A percentile compares a stretch with the other conserved stretches of the same genome.
phyloP scores from a whole-genome alignment of 2,113 vertebrate species.

The Psittacus erithacus region DNA sequence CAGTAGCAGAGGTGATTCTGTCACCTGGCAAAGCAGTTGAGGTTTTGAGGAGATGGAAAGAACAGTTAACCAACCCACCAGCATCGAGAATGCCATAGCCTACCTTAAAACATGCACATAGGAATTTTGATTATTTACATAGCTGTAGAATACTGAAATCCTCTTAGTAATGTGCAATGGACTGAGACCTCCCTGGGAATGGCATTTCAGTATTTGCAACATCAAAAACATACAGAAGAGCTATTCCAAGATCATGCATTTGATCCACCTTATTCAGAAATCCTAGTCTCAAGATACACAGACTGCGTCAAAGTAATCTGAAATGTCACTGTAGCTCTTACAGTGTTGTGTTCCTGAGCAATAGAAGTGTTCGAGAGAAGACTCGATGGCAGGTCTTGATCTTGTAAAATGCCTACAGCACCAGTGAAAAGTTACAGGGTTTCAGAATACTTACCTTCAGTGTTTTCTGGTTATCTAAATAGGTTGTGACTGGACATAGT shows the following conservation, averaged over 20 bases:
- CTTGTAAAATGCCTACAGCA: not conserved
- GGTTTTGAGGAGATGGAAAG: constrained; percentile 24
- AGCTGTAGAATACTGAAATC: constrained; percentile 64
- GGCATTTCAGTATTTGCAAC: not conserved
- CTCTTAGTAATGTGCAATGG: constrained; percentile 49
- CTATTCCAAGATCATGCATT: not conserved
- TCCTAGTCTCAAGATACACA: not conserved
- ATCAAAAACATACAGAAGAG: constrained; percentile 26
- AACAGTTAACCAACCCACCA: not conserved
- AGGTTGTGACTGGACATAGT: not conserved
- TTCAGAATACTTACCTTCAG: not conserved
- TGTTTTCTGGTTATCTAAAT: not conserved
- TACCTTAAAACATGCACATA: not conserved
- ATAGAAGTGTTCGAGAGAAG: not conserved
- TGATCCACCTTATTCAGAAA: not conserved
- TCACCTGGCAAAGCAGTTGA: constrained; percentile 45
- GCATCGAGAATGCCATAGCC: not conserved
- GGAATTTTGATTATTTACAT: constrained; percentile 65
- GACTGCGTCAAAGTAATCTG: not conserved
- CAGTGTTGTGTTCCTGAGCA: not conserved
- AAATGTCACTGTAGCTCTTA: not conserved
- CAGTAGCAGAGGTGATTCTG: constrained; percentile 44
- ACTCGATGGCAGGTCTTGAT: not conserved
- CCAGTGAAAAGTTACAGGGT: not conserved
- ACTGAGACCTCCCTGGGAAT: constrained; percentile 30